Base-by-base conservation (phyloP, 2,888 invertebrate species). In the Hypomecis punctinalis region DNA sequence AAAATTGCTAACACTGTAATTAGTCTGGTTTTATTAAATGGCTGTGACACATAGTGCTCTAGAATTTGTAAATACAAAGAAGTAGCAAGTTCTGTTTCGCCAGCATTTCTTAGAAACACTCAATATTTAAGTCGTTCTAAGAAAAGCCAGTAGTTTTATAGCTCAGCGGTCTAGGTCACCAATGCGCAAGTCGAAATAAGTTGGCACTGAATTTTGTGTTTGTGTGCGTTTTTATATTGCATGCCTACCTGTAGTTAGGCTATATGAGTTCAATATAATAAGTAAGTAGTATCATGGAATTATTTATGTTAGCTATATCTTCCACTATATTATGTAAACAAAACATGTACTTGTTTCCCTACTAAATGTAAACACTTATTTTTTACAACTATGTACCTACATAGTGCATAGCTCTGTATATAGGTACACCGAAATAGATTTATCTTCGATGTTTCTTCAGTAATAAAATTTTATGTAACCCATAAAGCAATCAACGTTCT, bases 181-280 rank as follows among this genome's bases (percentile, higher is more conserved):
- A 76, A 67, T 77, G 81, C 79, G 81, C 80, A 81, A 73, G 79
- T 76, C 78, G 70, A 47, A 63, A 60, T 66, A 69, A 71, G 54
- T 69, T 63, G 62, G 63, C 69, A 65, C 69, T 75, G 65, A 71
- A 71, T 71, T 68, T 68, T 45, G 62, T 71, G 55, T 69, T 71
- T 68, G 67, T 72, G 68, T 61, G 54, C 60, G 48, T 67, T 60
- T 33, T 42, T 35, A 62, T 55, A 52, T 37, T 60, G 59, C 62
- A 62, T 45, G 40, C 33, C n/a, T 40, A 52, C n/a, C 23, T 33
- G 23, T 52, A 52, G 3, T 61, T 52, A 46, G 42, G 60, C 40
- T 37, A 53, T 59, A 35, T 10, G 9, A 13, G 35, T 23, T 23
- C 23, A 23, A n/a, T n/a, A n/a, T n/a, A n/a, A n/a, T n/a, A n/a